Evolutionary conservation across 2,797 vertebrate genomes (phyloP), one percentile per base, ranked within the genome.

Genomic region (Spinibarbus caldwelli): DNA sequence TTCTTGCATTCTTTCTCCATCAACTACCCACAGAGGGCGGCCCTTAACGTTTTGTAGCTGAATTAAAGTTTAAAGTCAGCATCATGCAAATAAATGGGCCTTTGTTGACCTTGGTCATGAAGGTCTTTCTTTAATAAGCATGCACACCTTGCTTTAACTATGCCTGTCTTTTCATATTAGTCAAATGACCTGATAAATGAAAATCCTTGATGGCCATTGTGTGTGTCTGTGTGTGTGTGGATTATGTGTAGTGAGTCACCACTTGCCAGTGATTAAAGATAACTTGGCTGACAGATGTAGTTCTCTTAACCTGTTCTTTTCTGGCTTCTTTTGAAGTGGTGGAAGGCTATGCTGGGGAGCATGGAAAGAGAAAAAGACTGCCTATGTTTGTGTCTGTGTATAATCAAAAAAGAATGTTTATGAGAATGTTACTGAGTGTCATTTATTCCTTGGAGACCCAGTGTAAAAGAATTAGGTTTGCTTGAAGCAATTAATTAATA

Each of bases 31-130:
- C 49, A 78, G 64, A 78, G 75, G 12, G 9, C n/a, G 52, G 80
- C 62, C 49, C 45, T 52, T 76, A 85, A 84, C 41, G 47, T 84
- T 82, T 57, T 54, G 29, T 15, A 64, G 64, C 73, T 85, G 71
- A 23, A 47, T 59, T 64, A 70, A 72, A 43, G 47, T 49, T 87
- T 52, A 64, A 54, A 75, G 75, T 87, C 84, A 82, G 85, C 75
- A 80, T 80, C 85, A 86, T 87, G 66, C 76, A 83, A 85, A 86
- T 82, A 26, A 81, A 67, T 29, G 67, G 49, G 38, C 19, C 19
- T 54, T 45, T 41, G 45, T 72, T 80, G 84, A 78, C 82, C 86
- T 85, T 87, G 84, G 31, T 66, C 23, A 62, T 68, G 45, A 67
- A 70, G 72, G 64, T 73, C 67, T 64, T 47, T 38, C 80, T 84